phyloP scores from a whole-genome alignment of 1,140 invertebrate genomes.

The Hermatobates lingyangjiaoensis region DNA sequence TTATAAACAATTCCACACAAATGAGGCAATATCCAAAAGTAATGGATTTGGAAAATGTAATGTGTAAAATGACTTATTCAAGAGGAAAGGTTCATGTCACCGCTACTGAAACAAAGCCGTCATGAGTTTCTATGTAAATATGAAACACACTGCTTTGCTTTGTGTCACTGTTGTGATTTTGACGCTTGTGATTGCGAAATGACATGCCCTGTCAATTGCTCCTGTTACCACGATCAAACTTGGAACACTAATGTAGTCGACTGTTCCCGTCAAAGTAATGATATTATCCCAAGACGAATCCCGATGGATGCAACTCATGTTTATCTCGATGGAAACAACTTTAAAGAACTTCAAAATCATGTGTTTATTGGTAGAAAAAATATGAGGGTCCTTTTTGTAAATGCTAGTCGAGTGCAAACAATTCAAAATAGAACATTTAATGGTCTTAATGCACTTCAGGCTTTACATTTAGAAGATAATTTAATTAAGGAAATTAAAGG shows the following conservation, averaged over 20 bases:
- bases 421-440: constrained; percentile 87
- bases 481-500: constrained; percentile 57
- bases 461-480: constrained; percentile 72
- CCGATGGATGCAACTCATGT: constrained; percentile 88
- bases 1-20: constrained; percentile 64
- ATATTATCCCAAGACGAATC: constrained; percentile 60
- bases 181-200: constrained; percentile 90
- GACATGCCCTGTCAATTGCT: constrained; percentile 79
- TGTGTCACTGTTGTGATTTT: constrained; percentile 86
- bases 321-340: constrained; percentile 75
- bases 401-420: constrained; percentile 60
- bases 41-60: constrained; percentile 69
- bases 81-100: constrained; percentile 44
- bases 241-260: constrained; percentile 86
- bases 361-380: constrained; percentile 83
- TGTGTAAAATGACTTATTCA: constrained; percentile 64
- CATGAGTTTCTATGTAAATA: constrained; percentile 80
- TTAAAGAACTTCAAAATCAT: constrained; percentile 65
- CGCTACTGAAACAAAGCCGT: constrained; percentile 38
- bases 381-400: constrained; percentile 65
- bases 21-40: constrained; percentile 61
- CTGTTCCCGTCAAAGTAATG: constrained; percentile 55
- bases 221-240: constrained; percentile 78
- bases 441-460: constrained; percentile 58
- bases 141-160: constrained; percentile 76